These are phyloP conservation scores for Troilus luridus DNA, from an alignment of 2,888 invertebrate genomes.

Conservation along the genomic window DNA sequence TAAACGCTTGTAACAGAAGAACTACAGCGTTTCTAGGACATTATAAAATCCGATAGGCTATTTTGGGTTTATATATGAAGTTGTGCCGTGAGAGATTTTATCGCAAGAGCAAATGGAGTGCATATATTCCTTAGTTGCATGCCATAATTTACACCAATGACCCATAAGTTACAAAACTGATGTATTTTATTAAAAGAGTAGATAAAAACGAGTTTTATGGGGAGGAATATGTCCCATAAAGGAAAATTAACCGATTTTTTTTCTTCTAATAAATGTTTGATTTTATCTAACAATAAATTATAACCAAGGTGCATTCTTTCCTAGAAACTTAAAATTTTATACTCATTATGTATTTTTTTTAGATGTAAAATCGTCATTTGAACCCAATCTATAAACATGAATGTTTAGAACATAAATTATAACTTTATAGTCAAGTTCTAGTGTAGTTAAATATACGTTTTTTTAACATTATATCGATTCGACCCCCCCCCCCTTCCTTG, in stretches of 20 bases:
- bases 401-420: too few species aligned
- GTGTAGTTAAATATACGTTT: too few species aligned
- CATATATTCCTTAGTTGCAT: background rate
- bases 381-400: too few species aligned
- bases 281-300: background rate
- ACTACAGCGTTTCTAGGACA: background rate
- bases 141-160: background rate
- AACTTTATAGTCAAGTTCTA: too few species aligned
- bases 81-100: slow-evolving; percentile 28
- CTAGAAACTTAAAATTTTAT: too few species aligned
- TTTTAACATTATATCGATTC: too few species aligned
- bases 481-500: too few species aligned
- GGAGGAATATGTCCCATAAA: background rate
- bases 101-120: background rate
- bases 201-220: background rate
- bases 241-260: background rate
- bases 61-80: slow-evolving; percentile 24
- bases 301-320: background rate
- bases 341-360: too few species aligned
- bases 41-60: background rate
- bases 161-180: background rate
- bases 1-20: background rate
- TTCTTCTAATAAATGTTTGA: background rate
- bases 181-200: background rate
- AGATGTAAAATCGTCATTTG: too few species aligned